Base-by-base conservation (phyloP, 2,797 vertebrate species). In the Cetoscarus ocellatus region DNA sequence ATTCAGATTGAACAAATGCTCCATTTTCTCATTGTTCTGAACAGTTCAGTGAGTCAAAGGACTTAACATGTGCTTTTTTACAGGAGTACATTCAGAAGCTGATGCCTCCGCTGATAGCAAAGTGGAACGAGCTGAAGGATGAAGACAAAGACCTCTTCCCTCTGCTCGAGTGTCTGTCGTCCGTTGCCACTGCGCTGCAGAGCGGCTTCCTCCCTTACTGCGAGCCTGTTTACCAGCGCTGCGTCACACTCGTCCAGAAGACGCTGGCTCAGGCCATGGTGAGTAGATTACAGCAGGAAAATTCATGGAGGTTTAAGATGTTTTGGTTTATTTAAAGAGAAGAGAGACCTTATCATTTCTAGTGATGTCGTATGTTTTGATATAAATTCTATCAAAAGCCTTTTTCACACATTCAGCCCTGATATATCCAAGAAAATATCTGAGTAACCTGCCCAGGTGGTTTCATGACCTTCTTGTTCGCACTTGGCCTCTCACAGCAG, bases 141-240 rank as follows among this genome's bases (percentile, higher is more conserved):
- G 97, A 98, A 78, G 97, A 98, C 88, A 98, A 98, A 82, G 97
- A 98, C 58, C 95, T 98, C 8, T 98, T 98, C 67, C 97, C 97
- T 0, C 83, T 98, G 67, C 86, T 98, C n/a, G 97, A 98, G 96
- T 98, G 97, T 88, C 90, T 98, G 66, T 98, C 97, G 0, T 98
- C 97, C 0, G 97, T 98, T 49, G 97, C 97, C 62, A 98, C 97
- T 0, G 97, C 97, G 0, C 90, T 98, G 77, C 97, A 98, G 93
- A 97, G 96, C 0, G 97, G 97, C 38, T 98, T 98, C 90, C 93
- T 98, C 42, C 97, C 97, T 0, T 98, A 98, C 86, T 98, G 97
- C 0, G 97, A 98, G 86, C 97, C 97, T 0, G 97, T 98, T 15
- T 98, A 98, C 82, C 97, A 98, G 91, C 97, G 97, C 83, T 98